phyloP scores from a whole-genome alignment of 1,140 invertebrate species.

The Drosophila ogumai region DNA sequence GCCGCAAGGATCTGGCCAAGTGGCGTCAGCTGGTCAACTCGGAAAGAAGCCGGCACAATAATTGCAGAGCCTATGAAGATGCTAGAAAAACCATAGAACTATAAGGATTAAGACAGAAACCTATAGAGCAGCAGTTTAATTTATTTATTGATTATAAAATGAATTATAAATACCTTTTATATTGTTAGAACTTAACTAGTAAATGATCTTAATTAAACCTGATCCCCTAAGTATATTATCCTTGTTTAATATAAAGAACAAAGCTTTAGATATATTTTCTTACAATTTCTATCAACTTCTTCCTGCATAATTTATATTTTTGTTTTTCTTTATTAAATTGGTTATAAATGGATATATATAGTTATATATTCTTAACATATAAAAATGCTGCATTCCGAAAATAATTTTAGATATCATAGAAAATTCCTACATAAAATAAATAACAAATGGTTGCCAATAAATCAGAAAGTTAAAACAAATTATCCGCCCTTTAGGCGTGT shows the following conservation, averaged over 20 bases:
- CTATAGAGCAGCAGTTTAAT: not conserved
- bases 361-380: no score
- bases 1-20: conserved; percentile 9
- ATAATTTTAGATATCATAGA: no score
- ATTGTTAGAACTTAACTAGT: no score
- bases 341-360: no score
- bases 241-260: no score
- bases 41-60: conserved; percentile 20
- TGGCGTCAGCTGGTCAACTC: conserved; percentile 63
- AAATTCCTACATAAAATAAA: not conserved
- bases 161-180: not conserved
- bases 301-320: no score
- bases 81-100: conserved; percentile 24
- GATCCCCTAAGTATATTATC: no score
- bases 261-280: no score
- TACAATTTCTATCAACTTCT: no score
- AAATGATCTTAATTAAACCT: no score
- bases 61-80: conserved; percentile 23
- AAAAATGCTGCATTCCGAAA: not conserved
- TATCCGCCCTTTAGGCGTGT: conserved; percentile 44
- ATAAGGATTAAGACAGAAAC: conserved; percentile 1
- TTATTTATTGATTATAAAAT: not conserved
- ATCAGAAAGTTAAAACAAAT: conserved; percentile 52
- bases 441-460: conserved; percentile 8
- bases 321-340: no score